phyloP scores from a whole-genome alignment of 1,140 invertebrate genomes.

The Pseudobourletiella spinata region DNA sequence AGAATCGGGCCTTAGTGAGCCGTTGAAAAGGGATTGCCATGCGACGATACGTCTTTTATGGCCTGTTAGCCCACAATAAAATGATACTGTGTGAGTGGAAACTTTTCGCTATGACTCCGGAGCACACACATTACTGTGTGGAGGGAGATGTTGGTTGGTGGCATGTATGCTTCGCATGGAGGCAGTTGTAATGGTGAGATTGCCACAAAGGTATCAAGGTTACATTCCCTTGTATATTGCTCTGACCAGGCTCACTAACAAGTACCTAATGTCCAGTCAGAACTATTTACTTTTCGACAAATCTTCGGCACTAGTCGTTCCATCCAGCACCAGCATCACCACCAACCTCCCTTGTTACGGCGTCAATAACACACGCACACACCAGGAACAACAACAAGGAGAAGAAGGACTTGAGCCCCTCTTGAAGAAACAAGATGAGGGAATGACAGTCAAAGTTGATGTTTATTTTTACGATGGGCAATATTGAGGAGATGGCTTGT shows the following conservation, averaged over 20 bases:
- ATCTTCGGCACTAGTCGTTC: too few species aligned
- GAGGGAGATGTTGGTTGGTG: too few species aligned
- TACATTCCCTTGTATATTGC: not conserved
- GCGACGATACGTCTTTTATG: constrained; percentile 28
- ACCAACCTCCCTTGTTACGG: constrained; percentile 1
- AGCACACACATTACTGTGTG: too few species aligned
- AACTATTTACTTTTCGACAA: constrained; percentile 18
- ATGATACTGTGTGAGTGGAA: constrained; percentile 23
- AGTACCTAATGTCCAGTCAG: constrained; percentile 25
- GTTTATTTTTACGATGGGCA: constrained; percentile 22
- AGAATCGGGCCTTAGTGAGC: constrained; percentile 33
- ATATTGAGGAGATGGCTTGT: not conserved
- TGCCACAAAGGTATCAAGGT: not conserved
- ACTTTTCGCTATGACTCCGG: too few species aligned
- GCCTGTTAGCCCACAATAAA: constrained; percentile 30
- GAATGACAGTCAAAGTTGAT: constrained; percentile 17
- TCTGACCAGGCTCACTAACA: constrained; percentile 6
- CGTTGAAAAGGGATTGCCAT: constrained; percentile 22
- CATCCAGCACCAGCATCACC: too few species aligned
- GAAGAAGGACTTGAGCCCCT: not conserved
- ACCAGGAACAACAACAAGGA: not conserved
- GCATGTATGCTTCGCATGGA: too few species aligned
- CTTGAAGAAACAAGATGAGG: not conserved
- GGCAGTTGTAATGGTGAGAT: too few species aligned
- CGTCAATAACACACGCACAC: constrained; percentile 6